These are phyloP conservation scores for Heliornis fulica DNA, from an alignment of 2,113 vertebrate genomes.

Conservation along the genomic window DNA sequence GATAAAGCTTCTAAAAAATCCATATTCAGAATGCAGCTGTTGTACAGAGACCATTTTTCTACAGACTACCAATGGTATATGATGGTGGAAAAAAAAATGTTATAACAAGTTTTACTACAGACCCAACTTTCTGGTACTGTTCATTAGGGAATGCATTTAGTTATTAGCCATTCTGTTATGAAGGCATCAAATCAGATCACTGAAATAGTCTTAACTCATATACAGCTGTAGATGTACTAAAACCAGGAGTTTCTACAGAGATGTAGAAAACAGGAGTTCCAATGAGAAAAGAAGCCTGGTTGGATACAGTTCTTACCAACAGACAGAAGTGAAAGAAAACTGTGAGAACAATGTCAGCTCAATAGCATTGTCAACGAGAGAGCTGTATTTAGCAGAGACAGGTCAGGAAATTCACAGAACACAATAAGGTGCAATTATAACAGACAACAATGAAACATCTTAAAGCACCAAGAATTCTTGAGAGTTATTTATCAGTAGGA, in stretches of 20 bases:
- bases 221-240: slow-evolving; percentile 13
- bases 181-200: not conserved
- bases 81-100: not conserved
- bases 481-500: not conserved
- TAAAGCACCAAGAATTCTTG: not conserved
- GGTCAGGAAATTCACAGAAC: not conserved
- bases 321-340: slow-evolving; percentile 1
- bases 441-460: not conserved
- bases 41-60: not conserved
- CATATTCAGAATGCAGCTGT: not conserved
- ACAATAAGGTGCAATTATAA: not conserved
- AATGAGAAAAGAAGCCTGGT: not conserved
- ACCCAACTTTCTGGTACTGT: slow-evolving; percentile 3
- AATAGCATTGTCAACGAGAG: not conserved
- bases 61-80: not conserved
- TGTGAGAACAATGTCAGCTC: not conserved
- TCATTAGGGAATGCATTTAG: slow-evolving; percentile 21
- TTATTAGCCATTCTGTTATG: not conserved
- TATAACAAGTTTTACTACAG: not conserved
- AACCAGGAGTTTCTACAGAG: too few species aligned
- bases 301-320: not conserved
- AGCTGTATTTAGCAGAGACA: slow-evolving; percentile 12
- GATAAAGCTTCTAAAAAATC: slow-evolving; percentile 31
- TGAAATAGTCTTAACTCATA: not conserved
- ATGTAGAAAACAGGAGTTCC: not conserved